phyloP scores from a whole-genome alignment of 2,888 invertebrate genomes.

The Agrotis segetum region DNA sequence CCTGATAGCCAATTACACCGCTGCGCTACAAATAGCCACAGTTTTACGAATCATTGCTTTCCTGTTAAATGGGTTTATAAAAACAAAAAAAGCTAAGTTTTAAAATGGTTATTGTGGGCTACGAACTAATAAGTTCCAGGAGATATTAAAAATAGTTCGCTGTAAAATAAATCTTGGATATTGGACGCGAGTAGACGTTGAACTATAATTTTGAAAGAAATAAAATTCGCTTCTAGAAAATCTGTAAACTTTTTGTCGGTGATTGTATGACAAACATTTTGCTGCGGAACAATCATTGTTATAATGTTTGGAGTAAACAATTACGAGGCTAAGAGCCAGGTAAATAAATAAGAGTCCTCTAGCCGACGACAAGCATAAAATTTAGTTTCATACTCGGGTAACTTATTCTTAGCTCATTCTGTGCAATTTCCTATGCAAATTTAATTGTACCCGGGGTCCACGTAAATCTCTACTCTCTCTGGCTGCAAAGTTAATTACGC shows the following conservation, averaged over 20 bases:
- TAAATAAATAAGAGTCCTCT: conserved; percentile 60
- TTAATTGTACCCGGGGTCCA: conserved; percentile 89
- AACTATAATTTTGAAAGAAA: conserved; percentile 1
- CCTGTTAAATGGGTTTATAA: conserved; percentile 58
- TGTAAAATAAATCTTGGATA: conserved; percentile 51
- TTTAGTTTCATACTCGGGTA: conserved; percentile 81
- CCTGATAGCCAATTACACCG: conserved; percentile 74
- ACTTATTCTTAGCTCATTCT: conserved; percentile 89
- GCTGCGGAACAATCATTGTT: conserved; percentile 5
- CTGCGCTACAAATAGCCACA: conserved; percentile 72
- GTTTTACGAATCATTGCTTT: conserved; percentile 71
- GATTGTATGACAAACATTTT: not conserved
- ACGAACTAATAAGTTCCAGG: conserved; percentile 52
- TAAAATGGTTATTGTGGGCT: conserved; percentile 34
- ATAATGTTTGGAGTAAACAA: conserved; percentile 19
- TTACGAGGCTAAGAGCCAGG: conserved; percentile 63
- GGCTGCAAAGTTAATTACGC: conserved; percentile 89
- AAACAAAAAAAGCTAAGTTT: conserved; percentile 36
- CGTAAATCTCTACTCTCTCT: conserved; percentile 88
- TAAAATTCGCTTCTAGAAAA: conserved; percentile 4
- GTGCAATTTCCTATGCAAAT: conserved; percentile 91
- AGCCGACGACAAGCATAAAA: conserved; percentile 79
- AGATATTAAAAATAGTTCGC: conserved; percentile 41
- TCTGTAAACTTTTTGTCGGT: not conserved
- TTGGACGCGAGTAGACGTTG: conserved; percentile 13